Percentiles rank a stretch among this genome's conserved stretches.
Conservation (phyloP, 2,888 invertebrate species). For the Acleris sparsana region DNA sequence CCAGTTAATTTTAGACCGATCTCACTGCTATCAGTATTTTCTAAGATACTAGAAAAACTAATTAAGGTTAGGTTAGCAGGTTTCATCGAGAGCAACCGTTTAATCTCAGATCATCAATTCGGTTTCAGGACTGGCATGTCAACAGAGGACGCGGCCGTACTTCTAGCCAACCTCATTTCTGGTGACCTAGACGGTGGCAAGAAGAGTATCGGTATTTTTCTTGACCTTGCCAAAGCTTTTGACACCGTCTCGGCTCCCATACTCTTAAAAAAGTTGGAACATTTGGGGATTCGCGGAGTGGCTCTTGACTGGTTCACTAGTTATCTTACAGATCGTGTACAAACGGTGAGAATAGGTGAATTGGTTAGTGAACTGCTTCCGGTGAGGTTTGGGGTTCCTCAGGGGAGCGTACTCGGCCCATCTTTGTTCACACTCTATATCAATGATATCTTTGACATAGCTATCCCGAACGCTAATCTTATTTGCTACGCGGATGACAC, state of each 20-base stretch:
- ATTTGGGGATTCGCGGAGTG: background rate
- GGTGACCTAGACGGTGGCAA: background rate
- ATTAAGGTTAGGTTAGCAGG: background rate
- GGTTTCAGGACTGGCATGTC: background rate
- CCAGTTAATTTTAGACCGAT: background rate
- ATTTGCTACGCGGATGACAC: no score
- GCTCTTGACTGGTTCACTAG: slow-evolving; percentile 7
- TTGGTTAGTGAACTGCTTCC: background rate
- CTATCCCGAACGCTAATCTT: no score
- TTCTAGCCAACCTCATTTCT: background rate
- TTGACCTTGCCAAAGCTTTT: background rate
- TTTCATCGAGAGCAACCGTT: background rate
- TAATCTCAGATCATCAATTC: background rate
- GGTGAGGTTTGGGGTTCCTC: background rate
- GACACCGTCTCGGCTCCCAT: background rate
- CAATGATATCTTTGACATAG: background rate
- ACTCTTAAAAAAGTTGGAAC: background rate
- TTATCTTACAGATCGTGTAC: background rate
- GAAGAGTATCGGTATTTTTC: background rate
- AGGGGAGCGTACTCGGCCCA: slow-evolving; percentile 3
- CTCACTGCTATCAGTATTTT: background rate
- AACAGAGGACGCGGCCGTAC: background rate
- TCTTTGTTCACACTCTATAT: background rate
- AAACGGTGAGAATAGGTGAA: slow-evolving; percentile 2
- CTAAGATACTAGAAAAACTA: background rate